A percentile compares a stretch with the other conserved stretches of the same genome.
phyloP scores from a whole-genome alignment of 2,113 vertebrate genomes.

The Oophaga pumilio region DNA sequence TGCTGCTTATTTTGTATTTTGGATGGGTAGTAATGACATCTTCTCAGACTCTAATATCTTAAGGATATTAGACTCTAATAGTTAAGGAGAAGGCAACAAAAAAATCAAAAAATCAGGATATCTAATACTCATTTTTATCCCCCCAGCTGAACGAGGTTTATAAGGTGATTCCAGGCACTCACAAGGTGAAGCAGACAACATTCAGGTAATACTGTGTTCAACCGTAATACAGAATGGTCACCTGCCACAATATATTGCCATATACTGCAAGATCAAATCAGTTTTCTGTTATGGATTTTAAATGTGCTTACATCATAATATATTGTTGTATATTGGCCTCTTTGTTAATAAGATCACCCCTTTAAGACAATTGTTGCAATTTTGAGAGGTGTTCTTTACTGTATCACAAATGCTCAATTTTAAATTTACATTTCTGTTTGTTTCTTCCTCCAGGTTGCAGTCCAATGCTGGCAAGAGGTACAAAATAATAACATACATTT shows the following conservation, averaged over 20 bases:
- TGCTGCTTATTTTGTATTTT: not conserved
- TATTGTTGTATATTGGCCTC: not conserved
- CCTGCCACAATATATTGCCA: not conserved
- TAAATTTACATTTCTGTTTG: conserved; percentile 39
- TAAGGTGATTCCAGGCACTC: conserved; percentile 80
- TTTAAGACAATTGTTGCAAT: not conserved
- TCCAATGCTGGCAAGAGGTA: conserved; percentile 96
- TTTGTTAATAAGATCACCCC: not conserved
- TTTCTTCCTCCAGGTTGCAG: conserved; percentile 77
- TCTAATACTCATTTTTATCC: not conserved
- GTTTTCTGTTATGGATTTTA: not conserved
- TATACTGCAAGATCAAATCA: not conserved
- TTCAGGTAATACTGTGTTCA: conserved; percentile 81
- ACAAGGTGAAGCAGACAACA: conserved; percentile 84
- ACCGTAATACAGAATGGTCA: not conserved
- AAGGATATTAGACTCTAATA: too few relatives aligned
- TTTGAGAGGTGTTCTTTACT: not conserved
- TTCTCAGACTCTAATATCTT: not conserved
- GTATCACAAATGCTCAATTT: not conserved
- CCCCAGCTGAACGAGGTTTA: conserved; percentile 86
- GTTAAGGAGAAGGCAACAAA: not conserved
- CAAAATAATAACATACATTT: conserved; percentile 38
- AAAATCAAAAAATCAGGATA: not conserved
- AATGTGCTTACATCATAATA: not conserved
- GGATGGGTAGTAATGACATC: not conserved